Base-by-base conservation (phyloP, 2,113 vertebrate species). In the Chionis minor region DNA sequence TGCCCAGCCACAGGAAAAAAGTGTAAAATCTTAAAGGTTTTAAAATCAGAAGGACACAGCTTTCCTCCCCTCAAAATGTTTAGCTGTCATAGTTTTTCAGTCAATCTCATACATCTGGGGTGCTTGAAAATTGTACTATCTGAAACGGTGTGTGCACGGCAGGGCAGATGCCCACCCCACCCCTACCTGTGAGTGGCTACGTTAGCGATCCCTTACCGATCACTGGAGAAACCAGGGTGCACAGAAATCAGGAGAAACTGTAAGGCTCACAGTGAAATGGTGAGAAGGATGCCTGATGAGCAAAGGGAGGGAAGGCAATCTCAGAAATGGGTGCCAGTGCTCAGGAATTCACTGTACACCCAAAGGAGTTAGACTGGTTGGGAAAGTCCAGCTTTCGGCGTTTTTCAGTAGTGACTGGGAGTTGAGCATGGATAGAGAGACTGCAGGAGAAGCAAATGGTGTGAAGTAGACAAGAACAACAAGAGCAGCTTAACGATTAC, bases 251-350 rank as follows among this genome's bases (percentile, higher is more conserved):
- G 24, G 9, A 58, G 47, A 4, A 84, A 23, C 30, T 44, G 12
- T n/a, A 54, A 81, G 22, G 20, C 9, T 94, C 14, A 17, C 3
- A 38, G 32, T 40, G 24, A 78, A 81, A 79, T 26, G 2, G 23
- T 17, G 12, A 59, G 35, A 51, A 54, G 20, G 38, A 27, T 27
- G 10, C 1, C 49, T 35, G 40, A 17, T 0, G 0, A 75, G 32
- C 17, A 54, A 83, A 81, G 12, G 35, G n/a, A 83, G 91, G 23
- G 20, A 80, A 80, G 5, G 13, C 23, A 40, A 66, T 58, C 21
- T 77, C 61, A 66, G 40, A 86, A 80, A 35, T 20, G 6, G 17
- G 9, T 80, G 14, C 7, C 21, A 45, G 27, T 0, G 0, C 16
- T 69, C 21, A 4, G 38, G 26, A 75, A 12, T 23, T 90, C 23